Base-by-base conservation (phyloP, 2,888 invertebrate species). In the Mactromeris polynyma region DNA sequence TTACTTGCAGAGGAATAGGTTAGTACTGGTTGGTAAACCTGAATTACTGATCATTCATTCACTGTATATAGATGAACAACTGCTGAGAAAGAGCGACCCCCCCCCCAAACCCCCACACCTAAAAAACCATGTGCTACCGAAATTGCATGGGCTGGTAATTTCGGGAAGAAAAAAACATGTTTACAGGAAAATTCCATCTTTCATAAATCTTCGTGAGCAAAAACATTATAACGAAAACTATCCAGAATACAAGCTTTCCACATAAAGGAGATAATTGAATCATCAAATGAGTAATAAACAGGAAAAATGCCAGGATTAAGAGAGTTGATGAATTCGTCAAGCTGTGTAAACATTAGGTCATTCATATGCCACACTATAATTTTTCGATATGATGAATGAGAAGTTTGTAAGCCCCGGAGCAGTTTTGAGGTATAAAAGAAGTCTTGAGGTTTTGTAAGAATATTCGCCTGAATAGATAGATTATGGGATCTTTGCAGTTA, bases 221-320 rank as follows among this genome's bases (percentile, higher is more conserved):
- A 64, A 64, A n/a, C 11, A 26, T 64, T 64, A 64, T 64, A n/a
- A 26, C 58, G 26, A 21, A 26, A 64, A 26, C 26, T 64, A n/a
- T n/a, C 26, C 58, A 7, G 26, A 64, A 64, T 64, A 64, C n/a
- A 64, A 64, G 26, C 26, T 26, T 26, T 64, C n/a, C 58, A 64
- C 58, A 64, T 64, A 9, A 64, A 64, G 26, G 26, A 64, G 54
- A 36, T 81, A 81, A 81, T 81, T 81, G 58, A 81, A 36, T 54
- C 58, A 81, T 81, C 54, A 81, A 81, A 33, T 38, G n/a, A 81
- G 81, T 36, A 36, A 58, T 58, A 64, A 64, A 64, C 7, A 64
- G 26, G 58, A 64, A n/a, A 64, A 64, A 64, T 26, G 9, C 58
- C 21, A 64, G 58, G 58, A 64, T 64, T 64, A 64, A 64, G 58